Base-by-base conservation (phyloP, 2,888 invertebrate species). In the Campoplex capitator region DNA sequence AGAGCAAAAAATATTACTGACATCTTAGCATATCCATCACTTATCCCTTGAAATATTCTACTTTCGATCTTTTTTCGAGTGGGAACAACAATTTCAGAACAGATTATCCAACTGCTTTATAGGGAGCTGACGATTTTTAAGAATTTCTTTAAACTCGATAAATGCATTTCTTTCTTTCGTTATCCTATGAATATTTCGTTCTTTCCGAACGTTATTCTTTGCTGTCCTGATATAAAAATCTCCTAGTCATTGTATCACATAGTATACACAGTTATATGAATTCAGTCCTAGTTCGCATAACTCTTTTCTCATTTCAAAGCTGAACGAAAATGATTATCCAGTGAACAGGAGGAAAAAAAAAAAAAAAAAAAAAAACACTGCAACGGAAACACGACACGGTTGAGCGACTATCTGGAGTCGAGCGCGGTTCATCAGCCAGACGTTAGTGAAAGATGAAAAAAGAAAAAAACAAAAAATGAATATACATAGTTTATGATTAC, bases 311-410 rank as follows among this genome's bases (percentile, higher is more conserved):
- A 54, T 67, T 76, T 35, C 65, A 58, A 54, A 75, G 62, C 38
- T 58, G 73, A 74, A 67, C 58, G 80, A 80, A 84, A 83, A 80
- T 80, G 54, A 83, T 71, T 65, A 77, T 68, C 75, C 58, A 23
- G 42, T 28, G 45, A 16, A 35, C 13, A 75, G 16, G 32, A 62
- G 62, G 32, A 16, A 75, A 75, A 70, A 76, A 35, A 42, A 67
- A n/a, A n/a, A 16, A 75, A 75, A 70, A 76, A 35, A 42, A 67
- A n/a, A n/a, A 38, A 6, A 38, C 38, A 45, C 45, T 45, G 56
- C 82, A 82, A 82, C 79, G 83, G 76, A 86, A 86, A 77, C 54
- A 16, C 73, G 83, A 65, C 54, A 68, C 86, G 80, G 73, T 86
- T 58, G 77, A 86, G 68, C 67, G 80, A 62, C 32, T 32, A 78